Evolutionary conservation across 2,797 vertebrate species (phyloP), one percentile per base, ranked within the genome.

Genomic region (Antrozous pallidus): DNA sequence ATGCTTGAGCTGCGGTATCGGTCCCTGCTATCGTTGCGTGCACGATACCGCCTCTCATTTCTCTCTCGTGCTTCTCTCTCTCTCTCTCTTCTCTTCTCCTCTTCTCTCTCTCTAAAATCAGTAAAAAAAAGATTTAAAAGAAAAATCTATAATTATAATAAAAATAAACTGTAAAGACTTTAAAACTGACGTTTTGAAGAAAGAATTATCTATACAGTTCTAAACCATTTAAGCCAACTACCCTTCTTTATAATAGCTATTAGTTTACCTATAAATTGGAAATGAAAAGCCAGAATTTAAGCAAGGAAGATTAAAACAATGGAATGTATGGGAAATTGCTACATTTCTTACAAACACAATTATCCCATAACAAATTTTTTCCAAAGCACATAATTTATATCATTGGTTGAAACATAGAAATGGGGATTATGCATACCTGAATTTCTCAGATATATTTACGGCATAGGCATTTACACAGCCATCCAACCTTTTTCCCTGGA

Each of bases 401-500:
- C 20, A 81, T 70, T 80, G 78, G 24, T 51, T 69, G 51, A 87
- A 93, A 83, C 6, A n/a, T 40, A 86, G 74, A 36, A 90, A 94
- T 58, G 18, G 24, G 54, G 8, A 28, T 54, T 54, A 17, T 11
- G 45, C 97, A 49, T 95, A 99, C 99, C 99, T 99, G 98, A 99
- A 99, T 92, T 99, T 99, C 98, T 99, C 99, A 36, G 98, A 98
- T 90, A 99, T 99, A 1, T 99, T 99, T 97, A 99, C 97, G 67
- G 99, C 99, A 10, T 98, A 98, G 0, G 99, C 99, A 3, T 99
- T 99, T 5, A 98, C 98, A 0, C 99, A 99, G 0, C 99, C 99
- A 0, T 99, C 99, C 0, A 98, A 98, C 97, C 99, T 99, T 98
- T 96, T 99, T 6, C 99, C 99, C 99, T 99, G 98, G 88, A 96